These are phyloP conservation scores for Pseudomugil gertrudae DNA, from an alignment of 2,797 vertebrate species.

Conservation along the genomic window DNA sequence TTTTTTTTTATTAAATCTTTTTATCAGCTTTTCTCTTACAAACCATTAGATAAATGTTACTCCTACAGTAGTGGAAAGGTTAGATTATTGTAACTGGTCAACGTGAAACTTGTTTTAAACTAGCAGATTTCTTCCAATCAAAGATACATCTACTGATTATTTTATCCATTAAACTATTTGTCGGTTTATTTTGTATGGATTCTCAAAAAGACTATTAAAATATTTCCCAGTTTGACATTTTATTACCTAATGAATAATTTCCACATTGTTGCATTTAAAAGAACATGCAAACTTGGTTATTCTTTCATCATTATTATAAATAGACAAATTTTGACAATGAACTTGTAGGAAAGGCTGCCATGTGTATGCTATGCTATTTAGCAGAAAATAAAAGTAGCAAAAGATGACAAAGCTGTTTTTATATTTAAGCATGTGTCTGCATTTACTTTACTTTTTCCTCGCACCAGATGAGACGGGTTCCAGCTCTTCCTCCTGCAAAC, in stretches of 20 bases:
- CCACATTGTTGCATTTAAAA: neutral
- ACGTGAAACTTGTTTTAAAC: neutral
- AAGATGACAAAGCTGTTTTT: neutral
- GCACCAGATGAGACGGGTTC: too few relatives aligned
- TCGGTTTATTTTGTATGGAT: neutral
- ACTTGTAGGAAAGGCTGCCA: neutral
- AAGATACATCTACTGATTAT: neutral
- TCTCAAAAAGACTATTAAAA: neutral
- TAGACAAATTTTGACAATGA: neutral
- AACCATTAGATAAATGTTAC: neutral
- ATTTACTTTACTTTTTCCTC: neutral
- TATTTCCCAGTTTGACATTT: neutral
- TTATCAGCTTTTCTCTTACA: neutral
- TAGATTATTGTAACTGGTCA: neutral
- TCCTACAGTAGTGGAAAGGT: neutral
- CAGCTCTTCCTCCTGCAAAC: too few relatives aligned
- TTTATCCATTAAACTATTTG: neutral
- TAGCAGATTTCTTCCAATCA: neutral
- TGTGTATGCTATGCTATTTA: neutral
- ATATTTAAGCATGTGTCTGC: neutral
- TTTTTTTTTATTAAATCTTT: too few relatives aligned
- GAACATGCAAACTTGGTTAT: neutral
- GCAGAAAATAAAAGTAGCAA: neutral
- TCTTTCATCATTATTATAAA: neutral
- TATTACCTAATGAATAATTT: neutral